phyloP scores from a whole-genome alignment of 2,113 vertebrate genomes.

The Baryphthengus martii region DNA sequence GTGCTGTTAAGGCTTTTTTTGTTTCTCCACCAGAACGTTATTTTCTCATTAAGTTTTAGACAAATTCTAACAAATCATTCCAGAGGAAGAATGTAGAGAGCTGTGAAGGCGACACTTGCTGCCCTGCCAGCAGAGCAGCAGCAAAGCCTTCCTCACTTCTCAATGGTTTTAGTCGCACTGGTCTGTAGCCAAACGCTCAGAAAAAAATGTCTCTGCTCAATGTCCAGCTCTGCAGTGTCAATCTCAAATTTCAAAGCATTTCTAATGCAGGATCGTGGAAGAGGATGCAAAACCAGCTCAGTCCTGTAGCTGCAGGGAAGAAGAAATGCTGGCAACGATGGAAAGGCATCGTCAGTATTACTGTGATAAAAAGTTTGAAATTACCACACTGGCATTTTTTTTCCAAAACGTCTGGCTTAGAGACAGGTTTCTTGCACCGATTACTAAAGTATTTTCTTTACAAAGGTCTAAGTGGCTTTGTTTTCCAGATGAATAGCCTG shows the following conservation, averaged over 20 bases:
- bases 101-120: not conserved
- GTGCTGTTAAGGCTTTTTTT: not conserved
- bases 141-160: not conserved
- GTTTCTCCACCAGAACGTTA: not conserved
- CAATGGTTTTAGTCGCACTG: not conserved
- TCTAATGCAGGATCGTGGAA: not conserved
- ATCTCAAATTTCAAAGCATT: not conserved
- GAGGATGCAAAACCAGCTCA: not conserved
- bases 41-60: not conserved
- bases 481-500: conserved; percentile 12
- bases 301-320: not conserved
- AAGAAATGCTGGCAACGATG: not conserved
- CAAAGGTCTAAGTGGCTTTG: not conserved
- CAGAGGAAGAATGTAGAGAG: not conserved
- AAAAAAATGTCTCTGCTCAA: not conserved
- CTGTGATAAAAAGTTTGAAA: not conserved
- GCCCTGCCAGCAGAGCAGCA: not conserved
- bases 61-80: not conserved
- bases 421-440: not conserved
- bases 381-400: not conserved
- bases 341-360: not conserved
- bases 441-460: conserved; percentile 20
- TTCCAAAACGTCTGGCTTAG: not conserved
- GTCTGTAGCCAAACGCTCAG: not conserved
- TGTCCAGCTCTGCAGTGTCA: not conserved